Percentiles rank a stretch among this genome's conserved stretches.
Conservation (phyloP, 2,888 invertebrate genomes). For the Rhynchonema sp. region DNA sequence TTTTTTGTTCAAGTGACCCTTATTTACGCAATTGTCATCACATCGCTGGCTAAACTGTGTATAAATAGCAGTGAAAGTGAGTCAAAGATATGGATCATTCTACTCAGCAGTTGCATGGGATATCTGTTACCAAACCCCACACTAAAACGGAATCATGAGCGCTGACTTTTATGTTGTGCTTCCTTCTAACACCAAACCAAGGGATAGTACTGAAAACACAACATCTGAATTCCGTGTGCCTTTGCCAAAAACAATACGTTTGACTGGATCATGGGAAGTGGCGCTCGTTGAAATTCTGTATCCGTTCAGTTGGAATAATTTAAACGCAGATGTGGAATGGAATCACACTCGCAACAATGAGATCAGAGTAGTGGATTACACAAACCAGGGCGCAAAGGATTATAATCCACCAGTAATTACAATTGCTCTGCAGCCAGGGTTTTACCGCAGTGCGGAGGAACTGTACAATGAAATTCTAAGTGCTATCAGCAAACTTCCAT, state of each 20-base stretch:
- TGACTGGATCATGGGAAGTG: slow-evolving; percentile 3
- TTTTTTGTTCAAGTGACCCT: too few species aligned
- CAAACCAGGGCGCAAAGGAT: background rate
- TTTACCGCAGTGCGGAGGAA: too few species aligned
- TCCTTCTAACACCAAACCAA: slow-evolving; percentile 3
- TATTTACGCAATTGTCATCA: too few species aligned
- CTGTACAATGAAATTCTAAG: too few species aligned
- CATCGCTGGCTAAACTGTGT: background rate
- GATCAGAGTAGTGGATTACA: background rate
- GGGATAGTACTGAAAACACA: background rate
- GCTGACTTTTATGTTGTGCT: slow-evolving; percentile 2
- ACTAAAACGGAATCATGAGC: too few species aligned
- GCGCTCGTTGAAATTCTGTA: slow-evolving; percentile 1
- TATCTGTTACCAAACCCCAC: background rate
- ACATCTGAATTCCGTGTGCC: background rate
- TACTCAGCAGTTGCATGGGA: background rate
- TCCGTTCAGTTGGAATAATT: background rate
- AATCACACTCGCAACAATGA: background rate
- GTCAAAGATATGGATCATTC: background rate
- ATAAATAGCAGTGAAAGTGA: background rate
- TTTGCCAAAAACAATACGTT: background rate
- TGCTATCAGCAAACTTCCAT: too few species aligned
- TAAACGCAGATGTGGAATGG: background rate
- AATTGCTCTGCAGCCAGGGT: too few species aligned
- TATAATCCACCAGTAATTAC: too few species aligned